Base-by-base conservation (phyloP, 1,140 invertebrate genomes). In the Ptiloglossa arizonensis region DNA sequence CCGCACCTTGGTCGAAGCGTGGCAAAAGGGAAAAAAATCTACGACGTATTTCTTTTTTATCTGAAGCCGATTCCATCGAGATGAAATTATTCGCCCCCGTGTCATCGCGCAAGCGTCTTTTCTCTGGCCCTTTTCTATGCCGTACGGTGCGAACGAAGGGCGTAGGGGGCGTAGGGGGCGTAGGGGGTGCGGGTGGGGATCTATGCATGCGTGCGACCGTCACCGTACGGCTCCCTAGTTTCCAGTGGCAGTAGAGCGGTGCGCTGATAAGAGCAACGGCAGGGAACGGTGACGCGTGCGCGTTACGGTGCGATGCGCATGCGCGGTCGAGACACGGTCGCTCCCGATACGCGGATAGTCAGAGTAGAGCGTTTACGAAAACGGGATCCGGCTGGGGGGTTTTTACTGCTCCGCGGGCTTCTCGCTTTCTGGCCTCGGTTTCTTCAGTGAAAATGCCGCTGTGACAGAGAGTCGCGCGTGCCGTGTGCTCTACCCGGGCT, bases 241-340 rank as follows among this genome's bases (percentile, higher is more conserved):
- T 32, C 22, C 38, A 29, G 27, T 63, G 64, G 38, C 56, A 29
- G 59, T 46, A 38, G 52, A 35, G 54, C 54, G 76, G 46, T 70
- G 56, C 44, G 83, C 78, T 89, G 89, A 90, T 90, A 90, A 90
- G 89, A 86, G 32, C 70, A 76, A 44, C 63, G 73, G 52, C 73
- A 82, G 82, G 80, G 38, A 71, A 54, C 79, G 69, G 56, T 63
- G 41, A 87, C 81, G 83, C 82, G 78, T 70, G 75, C 85, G 82
- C 75, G 54, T 17, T 32, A 35, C 19, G 48, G 24, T 19, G 68
- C 83, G 82, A 82, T 64, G 73, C 73, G 63, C 35, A 19, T 64
- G 67, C 63, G 54, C 73, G 41, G 41, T 17, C 50, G 27, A 48
- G 35, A n/a, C 15, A 82, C 67, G 50, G 76, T 74, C 70, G 81